phyloP scores from a whole-genome alignment of 2,797 vertebrate genomes.

The Ispidina lecontei region DNA sequence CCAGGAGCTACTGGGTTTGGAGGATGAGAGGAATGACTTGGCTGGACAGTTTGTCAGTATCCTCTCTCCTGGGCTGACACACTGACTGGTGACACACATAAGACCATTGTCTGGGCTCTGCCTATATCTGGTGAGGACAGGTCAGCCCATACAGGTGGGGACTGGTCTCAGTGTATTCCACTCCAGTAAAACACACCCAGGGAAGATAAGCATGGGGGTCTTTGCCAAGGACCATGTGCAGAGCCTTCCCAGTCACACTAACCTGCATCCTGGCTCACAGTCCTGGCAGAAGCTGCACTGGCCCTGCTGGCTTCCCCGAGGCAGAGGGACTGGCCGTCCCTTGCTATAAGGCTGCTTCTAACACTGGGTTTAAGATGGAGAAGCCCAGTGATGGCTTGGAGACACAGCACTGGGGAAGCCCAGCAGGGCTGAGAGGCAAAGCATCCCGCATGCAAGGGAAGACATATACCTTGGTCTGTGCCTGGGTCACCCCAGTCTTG shows the following conservation, averaged over 20 bases:
- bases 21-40: neutral
- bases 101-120: neutral
- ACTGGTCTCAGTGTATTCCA: neutral
- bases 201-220: neutral
- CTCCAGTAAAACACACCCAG: rapidly evolving
- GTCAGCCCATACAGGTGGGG: neutral
- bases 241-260: rapidly evolving
- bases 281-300: neutral
- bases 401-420: neutral
- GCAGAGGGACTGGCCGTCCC: neutral
- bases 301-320: neutral
- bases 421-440: neutral
- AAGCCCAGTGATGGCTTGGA: neutral
- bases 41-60: neutral
- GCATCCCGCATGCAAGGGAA: neutral
- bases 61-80: neutral
- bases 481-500: neutral
- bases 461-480: neutral
- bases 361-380: neutral
- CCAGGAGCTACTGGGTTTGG: neutral
- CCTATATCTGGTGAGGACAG: neutral
- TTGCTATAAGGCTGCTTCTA: neutral
- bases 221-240: rapidly evolving
- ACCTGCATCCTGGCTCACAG: neutral
- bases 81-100: neutral